These are phyloP conservation scores for Macaca nemestrina DNA, from an alignment of 2,113 vertebrate genomes.

Conservation along the genomic window DNA sequence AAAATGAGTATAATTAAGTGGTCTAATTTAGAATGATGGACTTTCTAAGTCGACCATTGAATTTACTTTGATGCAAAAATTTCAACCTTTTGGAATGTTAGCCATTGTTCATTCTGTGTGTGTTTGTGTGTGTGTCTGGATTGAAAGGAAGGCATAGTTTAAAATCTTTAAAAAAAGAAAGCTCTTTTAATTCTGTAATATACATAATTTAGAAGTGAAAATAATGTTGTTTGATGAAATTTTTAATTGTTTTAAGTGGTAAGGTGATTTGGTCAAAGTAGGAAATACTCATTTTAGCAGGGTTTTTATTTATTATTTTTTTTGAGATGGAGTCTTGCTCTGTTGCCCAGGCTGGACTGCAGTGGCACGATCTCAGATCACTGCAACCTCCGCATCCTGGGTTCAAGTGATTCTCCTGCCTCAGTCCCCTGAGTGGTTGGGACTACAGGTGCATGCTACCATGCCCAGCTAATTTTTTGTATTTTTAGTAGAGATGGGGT, in stretches of 20 bases:
- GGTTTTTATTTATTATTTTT: neutral
- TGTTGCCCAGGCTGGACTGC: no score
- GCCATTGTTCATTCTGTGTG: neutral
- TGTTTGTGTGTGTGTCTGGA: neutral
- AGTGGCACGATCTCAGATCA: no score
- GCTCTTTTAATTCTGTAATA: neutral
- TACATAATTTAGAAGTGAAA: neutral
- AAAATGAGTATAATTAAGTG: neutral
- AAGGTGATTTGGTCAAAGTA: neutral
- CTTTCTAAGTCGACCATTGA: neutral
- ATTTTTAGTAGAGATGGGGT: no score
- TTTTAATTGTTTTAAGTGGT: neutral
- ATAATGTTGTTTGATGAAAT: neutral
- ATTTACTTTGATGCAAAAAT: neutral
- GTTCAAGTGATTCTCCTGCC: no score
- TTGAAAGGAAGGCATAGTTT: neutral
- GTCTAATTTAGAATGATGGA: conserved; percentile 4
- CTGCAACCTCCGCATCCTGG: no score
- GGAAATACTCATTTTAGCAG: neutral
- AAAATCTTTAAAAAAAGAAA: neutral
- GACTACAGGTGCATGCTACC: no score
- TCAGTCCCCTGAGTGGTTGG: no score
- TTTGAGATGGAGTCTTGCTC: no score
- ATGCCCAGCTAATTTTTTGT: no score
- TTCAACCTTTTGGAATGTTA: neutral